phyloP scores from a whole-genome alignment of 1,140 invertebrate genomes.

The Hylaeus anthracinus region DNA sequence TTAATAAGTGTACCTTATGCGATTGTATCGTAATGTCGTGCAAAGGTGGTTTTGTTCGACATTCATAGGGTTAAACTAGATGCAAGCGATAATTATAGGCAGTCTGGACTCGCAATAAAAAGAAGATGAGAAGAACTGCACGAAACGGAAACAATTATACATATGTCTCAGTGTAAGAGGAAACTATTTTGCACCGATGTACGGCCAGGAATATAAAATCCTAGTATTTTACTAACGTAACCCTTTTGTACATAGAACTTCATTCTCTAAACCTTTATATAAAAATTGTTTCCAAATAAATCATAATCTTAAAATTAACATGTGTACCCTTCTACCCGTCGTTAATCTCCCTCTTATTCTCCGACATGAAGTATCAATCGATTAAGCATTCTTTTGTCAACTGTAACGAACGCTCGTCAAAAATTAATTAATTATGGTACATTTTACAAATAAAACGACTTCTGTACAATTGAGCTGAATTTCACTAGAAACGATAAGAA shows the following conservation, averaged over 20 bases:
- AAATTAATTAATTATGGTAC: neutral
- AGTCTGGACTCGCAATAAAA: slow-evolving; percentile 39
- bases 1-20: slow-evolving; percentile 48
- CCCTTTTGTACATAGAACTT: slow-evolving; percentile 51
- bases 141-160: slow-evolving; percentile 23
- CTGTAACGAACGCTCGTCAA: neutral
- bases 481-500: neutral
- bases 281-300: slow-evolving; percentile 58
- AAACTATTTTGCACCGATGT: slow-evolving; percentile 48
- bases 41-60: neutral
- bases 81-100: slow-evolving; percentile 55
- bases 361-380: neutral
- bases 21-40: neutral
- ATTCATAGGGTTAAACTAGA: slow-evolving; percentile 56
- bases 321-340: neutral
- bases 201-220: slow-evolving; percentile 54
- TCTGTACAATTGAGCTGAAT: neutral
- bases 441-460: neutral
- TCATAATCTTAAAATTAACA: slow-evolving; percentile 37
- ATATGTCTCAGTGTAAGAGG: slow-evolving; percentile 38
- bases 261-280: slow-evolving; percentile 55
- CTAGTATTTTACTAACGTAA: slow-evolving; percentile 53
- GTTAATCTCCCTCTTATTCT: neutral
- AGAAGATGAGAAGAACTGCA: slow-evolving; percentile 7
- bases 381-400: slow-evolving; percentile 20